phyloP scores from a whole-genome alignment of 2,888 invertebrate species.

The Pheosia gnoma region DNA sequence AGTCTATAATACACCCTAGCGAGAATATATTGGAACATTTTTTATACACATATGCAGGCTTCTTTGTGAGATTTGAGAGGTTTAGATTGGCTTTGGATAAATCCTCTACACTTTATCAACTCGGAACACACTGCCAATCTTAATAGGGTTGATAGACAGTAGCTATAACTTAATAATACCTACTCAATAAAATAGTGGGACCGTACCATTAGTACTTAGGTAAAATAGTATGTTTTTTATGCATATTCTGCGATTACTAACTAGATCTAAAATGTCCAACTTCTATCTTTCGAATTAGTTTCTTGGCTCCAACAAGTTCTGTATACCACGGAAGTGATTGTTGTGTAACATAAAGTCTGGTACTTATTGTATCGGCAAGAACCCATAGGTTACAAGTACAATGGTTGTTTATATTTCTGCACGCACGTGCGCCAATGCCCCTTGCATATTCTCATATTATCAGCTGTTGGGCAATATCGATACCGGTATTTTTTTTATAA shows the following conservation, averaged over 20 bases:
- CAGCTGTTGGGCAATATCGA: slow-evolving; percentile 12
- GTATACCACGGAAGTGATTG: background rate
- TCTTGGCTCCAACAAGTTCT: background rate
- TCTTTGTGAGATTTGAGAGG: background rate
- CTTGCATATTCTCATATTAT: slow-evolving; percentile 14
- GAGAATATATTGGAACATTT: too few species aligned
- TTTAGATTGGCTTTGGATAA: slow-evolving; percentile 9
- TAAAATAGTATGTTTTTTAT: too few species aligned
- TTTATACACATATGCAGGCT: background rate
- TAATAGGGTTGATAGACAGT: background rate
- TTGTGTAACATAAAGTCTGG: background rate
- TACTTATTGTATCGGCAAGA: background rate
- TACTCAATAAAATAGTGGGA: background rate
- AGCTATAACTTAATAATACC: background rate
- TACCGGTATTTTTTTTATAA: background rate
- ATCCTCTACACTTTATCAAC: background rate
- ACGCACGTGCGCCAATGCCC: slow-evolving; percentile 23
- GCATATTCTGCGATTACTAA: too few species aligned
- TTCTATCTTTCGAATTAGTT: background rate
- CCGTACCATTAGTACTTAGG: too few species aligned
- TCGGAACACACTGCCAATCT: background rate
- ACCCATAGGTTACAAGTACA: background rate
- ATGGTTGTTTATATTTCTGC: slow-evolving; percentile 3
- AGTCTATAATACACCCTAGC: too few species aligned
- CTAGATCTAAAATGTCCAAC: background rate